Conservation (phyloP, 2,888 invertebrate genomes). For the Sphaerophoria rueppellii region DNA sequence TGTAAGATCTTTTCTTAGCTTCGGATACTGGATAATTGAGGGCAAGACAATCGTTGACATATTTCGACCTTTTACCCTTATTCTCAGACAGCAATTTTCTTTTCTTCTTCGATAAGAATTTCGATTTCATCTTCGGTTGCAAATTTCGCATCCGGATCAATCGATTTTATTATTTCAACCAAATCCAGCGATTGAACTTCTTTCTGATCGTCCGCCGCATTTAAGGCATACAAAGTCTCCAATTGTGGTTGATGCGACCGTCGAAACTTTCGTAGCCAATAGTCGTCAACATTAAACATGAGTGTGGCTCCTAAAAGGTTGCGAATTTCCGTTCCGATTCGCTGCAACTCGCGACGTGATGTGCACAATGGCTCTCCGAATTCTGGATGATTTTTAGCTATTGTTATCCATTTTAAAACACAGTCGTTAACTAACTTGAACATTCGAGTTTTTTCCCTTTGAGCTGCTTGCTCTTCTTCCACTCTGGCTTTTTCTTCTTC, state of each 20-base stretch:
- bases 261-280: slow-evolving; percentile 60
- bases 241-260: not conserved
- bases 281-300: slow-evolving; percentile 27
- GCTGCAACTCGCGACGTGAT: slow-evolving; percentile 45
- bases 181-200: slow-evolving; percentile 13
- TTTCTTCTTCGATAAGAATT: slow-evolving; percentile 32
- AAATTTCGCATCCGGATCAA: slow-evolving; percentile 33
- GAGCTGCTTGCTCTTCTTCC: slow-evolving; percentile 75
- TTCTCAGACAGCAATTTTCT: not conserved
- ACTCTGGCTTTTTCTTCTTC: slow-evolving; percentile 76
- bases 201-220: not conserved
- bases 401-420: slow-evolving; percentile 33
- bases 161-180: slow-evolving; percentile 39
- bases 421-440: slow-evolving; percentile 32
- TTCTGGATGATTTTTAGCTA: slow-evolving; percentile 37
- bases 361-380: not conserved
- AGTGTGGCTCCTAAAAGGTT: slow-evolving; percentile 52
- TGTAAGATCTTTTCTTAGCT: not conserved
- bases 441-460: slow-evolving; percentile 13
- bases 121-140: slow-evolving; percentile 44
- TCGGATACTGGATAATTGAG: no score
- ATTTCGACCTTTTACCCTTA: not conserved
- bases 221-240: not conserved
- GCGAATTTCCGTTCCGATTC: slow-evolving; percentile 24
- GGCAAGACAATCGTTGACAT: not conserved